Conservation (phyloP, 2,888 invertebrate species). For the Sarcophaga rosellei region DNA sequence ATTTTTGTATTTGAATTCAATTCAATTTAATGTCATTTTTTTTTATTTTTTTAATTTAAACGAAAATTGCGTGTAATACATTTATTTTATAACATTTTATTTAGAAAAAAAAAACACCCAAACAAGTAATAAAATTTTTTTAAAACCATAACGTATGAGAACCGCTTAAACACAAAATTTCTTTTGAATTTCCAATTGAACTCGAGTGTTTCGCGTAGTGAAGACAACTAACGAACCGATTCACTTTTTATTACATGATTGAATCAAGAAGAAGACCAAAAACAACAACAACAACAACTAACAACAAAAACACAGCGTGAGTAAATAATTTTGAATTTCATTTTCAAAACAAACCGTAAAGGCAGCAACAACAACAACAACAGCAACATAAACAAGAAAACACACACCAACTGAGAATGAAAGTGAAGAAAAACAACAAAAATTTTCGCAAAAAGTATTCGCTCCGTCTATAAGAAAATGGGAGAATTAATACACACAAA, state of each 20-base stretch:
- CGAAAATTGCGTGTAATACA: neutral
- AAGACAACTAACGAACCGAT: constrained; percentile 65
- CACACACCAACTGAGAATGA: constrained; percentile 53
- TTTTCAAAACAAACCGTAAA: constrained; percentile 16
- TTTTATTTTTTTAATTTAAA: neutral
- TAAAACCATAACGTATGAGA: neutral
- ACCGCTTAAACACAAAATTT: constrained; percentile 12
- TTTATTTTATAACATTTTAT: neutral
- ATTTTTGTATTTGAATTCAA: neutral
- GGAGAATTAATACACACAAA: neutral
- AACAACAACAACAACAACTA: constrained; percentile 18
- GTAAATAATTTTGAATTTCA: constrained; percentile 17
- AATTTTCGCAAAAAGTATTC: constrained; percentile 43
- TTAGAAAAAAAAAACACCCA: neutral
- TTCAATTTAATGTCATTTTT: neutral
- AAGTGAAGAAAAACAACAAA: constrained; percentile 44
- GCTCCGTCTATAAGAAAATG: constrained; percentile 4
- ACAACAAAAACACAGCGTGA: constrained; percentile 49
- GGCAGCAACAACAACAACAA: constrained; percentile 6
- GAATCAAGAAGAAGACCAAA: neutral
- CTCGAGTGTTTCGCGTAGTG: constrained; percentile 58
- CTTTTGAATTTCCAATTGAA: constrained; percentile 40
- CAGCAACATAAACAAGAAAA: constrained; percentile 3
- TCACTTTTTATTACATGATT: constrained; percentile 65
- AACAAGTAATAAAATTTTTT: constrained; percentile 6